Conservation (phyloP, 2,797 vertebrate species). For the Poecilia picta region DNA sequence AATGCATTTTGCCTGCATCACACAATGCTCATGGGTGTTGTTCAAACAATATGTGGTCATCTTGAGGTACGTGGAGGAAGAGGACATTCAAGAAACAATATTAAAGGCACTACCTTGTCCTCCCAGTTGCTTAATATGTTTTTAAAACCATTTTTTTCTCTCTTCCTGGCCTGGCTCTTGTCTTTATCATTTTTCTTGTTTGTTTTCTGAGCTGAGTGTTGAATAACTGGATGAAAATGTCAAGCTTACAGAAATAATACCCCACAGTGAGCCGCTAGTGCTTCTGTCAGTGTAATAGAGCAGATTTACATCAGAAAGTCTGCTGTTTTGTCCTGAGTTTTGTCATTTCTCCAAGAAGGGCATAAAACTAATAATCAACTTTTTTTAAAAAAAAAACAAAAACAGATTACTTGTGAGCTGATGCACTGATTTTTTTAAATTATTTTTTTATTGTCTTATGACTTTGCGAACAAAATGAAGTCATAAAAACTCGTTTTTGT, state of each 20-base stretch:
- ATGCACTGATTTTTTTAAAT: conserved; percentile 11
- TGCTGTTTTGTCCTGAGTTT: conserved; percentile 19
- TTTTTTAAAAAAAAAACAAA: background rate
- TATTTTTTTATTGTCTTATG: background rate
- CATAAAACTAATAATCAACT: background rate
- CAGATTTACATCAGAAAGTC: conserved; percentile 30
- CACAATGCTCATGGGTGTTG: background rate
- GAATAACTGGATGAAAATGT: conserved; percentile 50
- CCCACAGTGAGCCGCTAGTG: conserved; percentile 7
- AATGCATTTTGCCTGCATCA: background rate
- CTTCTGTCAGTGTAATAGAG: conserved; percentile 24
- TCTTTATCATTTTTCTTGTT: conserved; percentile 30
- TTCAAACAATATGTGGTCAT: background rate
- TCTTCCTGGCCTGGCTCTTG: conserved; percentile 12
- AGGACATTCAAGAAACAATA: conserved; percentile 5
- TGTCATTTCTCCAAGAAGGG: conserved; percentile 7
- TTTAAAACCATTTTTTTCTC: conserved; percentile 6
- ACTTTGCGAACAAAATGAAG: conserved; percentile 26
- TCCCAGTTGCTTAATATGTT: conserved; percentile 11
- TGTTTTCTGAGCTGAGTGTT: conserved; percentile 26
- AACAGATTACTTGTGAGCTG: conserved; percentile 22
- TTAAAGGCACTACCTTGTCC: conserved; percentile 7
- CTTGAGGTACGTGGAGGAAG: conserved; percentile 2
- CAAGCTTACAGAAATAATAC: conserved; percentile 43
- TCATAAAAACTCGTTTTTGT: conserved; percentile 23